A percentile compares a stretch with the other conserved stretches of the same genome.
These are phyloP conservation scores for Hexactinellida sp. DNA, from an alignment of 37 sponge, comb jelly and placozoan species.

Conservation along the genomic window DNA sequence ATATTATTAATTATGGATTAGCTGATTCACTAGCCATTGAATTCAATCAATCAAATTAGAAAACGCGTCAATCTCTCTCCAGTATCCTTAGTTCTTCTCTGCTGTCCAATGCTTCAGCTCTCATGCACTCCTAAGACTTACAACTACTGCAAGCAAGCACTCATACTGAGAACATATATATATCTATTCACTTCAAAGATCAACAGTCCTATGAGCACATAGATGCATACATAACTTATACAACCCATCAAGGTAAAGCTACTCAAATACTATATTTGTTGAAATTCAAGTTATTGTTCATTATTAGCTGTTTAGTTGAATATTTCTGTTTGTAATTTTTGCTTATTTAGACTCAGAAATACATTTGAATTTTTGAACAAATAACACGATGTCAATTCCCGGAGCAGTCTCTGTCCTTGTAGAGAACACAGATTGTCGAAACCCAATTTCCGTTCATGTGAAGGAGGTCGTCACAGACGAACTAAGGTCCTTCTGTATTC, in stretches of 20 bases:
- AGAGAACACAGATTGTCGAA: background rate
- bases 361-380: background rate
- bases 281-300: background rate
- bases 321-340: background rate
- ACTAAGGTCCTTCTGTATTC: background rate
- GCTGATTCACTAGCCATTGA: background rate
- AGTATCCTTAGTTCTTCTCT: constrained; percentile 5
- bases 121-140: background rate
- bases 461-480: background rate
- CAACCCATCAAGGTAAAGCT: background rate
- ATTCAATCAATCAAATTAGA: background rate
- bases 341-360: constrained; percentile 1
- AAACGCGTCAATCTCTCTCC: background rate
- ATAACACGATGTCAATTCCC: background rate
- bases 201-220: background rate
- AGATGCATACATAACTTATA: background rate
- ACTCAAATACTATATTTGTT: constrained; percentile 1
- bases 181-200: constrained; percentile 11
- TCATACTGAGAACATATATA: constrained; percentile 9
- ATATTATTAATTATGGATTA: no score
- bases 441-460: background rate
- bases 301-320: background rate
- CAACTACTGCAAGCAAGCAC: background rate
- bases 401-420: background rate
- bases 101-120: constrained; percentile 1